phyloP scores from a whole-genome alignment of 2,113 vertebrate genomes.

The Rhynchomys soricoides region DNA sequence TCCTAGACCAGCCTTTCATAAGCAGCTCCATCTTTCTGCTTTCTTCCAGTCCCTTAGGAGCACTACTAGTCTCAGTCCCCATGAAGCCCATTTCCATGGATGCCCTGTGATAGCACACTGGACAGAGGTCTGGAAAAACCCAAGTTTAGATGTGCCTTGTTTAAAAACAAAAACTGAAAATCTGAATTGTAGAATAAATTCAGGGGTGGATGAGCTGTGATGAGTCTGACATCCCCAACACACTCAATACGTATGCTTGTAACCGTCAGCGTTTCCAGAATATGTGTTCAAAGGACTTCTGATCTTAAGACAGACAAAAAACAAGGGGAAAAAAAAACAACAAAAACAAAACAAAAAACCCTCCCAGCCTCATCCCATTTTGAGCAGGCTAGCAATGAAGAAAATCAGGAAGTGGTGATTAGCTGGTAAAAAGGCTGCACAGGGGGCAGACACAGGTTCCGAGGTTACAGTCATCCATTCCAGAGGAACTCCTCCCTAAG shows the following conservation, averaged over 20 bases:
- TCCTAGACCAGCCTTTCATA: too few relatives aligned
- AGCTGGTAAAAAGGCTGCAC: not conserved
- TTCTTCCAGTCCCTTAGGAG: not conserved
- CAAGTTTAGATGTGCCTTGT: accelerated
- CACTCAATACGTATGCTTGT: accelerated
- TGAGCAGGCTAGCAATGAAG: not conserved
- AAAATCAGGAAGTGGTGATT: not conserved
- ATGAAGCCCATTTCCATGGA: not conserved
- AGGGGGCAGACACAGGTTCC: accelerated
- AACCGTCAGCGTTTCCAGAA: not conserved
- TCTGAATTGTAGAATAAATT: not conserved
- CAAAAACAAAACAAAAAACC: not conserved
- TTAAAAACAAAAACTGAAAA: not conserved
- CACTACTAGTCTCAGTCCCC: not conserved
- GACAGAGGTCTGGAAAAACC: not conserved
- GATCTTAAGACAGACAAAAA: not conserved
- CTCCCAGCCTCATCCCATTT: not conserved
- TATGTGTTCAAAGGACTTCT: not conserved
- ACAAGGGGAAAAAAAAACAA: not conserved
- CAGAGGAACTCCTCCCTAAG: not conserved
- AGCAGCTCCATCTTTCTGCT: not conserved
- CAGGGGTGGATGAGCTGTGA: not conserved
- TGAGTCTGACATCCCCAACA: accelerated
- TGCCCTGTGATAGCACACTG: too few relatives aligned
- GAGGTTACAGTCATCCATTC: not conserved